Evolutionary conservation across 2,797 vertebrate species (phyloP).

Genomic region (Geotrypetes seraphini): DNA sequence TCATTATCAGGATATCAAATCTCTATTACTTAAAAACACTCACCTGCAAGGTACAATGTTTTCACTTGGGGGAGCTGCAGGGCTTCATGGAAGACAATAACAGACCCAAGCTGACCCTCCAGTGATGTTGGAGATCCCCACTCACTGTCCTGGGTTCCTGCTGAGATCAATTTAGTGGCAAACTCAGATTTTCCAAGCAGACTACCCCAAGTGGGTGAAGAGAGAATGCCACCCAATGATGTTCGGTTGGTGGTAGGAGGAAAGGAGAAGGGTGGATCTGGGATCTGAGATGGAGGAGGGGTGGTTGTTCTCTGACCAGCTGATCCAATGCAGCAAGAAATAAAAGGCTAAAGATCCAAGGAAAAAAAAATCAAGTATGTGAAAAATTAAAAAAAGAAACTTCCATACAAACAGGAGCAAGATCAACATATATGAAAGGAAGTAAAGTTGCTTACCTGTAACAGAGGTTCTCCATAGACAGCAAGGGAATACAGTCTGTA

Average conservation of each 20-base stretch:
- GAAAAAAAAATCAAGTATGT: slow-evolving; percentile 11
- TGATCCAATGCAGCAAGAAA: slow-evolving; percentile 90
- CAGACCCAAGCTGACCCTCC: slow-evolving; percentile 86
- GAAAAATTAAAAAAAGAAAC: neutral
- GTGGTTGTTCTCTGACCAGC: slow-evolving; percentile 93
- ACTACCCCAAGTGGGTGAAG: slow-evolving; percentile 72
- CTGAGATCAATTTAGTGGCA: slow-evolving; percentile 87
- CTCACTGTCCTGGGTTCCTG: slow-evolving; percentile 93
- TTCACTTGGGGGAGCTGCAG: slow-evolving; percentile 78
- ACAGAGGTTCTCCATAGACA: too few relatives aligned
- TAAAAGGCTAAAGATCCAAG: slow-evolving; percentile 67
- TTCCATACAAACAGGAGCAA: too few relatives aligned
- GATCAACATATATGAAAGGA: too few relatives aligned
- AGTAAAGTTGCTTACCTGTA: too few relatives aligned
- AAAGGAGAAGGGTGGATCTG: slow-evolving; percentile 81
- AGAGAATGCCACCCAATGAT: slow-evolving; percentile 78
- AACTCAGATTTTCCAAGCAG: slow-evolving; percentile 74
- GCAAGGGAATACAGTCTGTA: too few relatives aligned
- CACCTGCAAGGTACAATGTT: slow-evolving; percentile 81
- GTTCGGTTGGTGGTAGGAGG: slow-evolving; percentile 65
- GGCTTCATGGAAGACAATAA: slow-evolving; percentile 82
- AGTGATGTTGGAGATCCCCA: slow-evolving; percentile 94
- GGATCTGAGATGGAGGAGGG: slow-evolving; percentile 90
- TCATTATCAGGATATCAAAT: too few relatives aligned
- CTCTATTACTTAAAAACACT: slow-evolving; percentile 2